A percentile compares a stretch with the other conserved stretches of the same genome.
phyloP scores from a whole-genome alignment of 2,113 vertebrate genomes.

The Corythornis madagascariensis region DNA sequence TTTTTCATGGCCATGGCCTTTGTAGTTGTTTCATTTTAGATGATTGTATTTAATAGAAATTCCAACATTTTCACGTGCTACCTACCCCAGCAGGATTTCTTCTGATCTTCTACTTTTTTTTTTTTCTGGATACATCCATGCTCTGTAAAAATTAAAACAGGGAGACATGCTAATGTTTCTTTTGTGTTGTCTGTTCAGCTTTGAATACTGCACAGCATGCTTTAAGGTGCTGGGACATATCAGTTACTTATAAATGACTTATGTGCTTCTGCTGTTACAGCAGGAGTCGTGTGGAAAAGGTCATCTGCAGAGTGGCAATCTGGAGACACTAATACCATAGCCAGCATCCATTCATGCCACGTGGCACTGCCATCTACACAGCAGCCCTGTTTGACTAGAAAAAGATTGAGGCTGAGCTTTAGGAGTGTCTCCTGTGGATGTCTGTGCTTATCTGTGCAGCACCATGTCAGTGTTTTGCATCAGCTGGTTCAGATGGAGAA shows the following conservation, averaged over 20 bases:
- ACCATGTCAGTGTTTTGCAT: not conserved
- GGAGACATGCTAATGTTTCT: not conserved
- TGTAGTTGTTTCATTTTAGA: not conserved
- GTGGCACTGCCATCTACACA: not conserved
- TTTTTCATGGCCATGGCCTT: not conserved
- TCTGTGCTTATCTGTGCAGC: not conserved
- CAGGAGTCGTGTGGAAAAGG: constrained; percentile 7
- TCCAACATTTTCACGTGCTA: not conserved
- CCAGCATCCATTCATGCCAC: not conserved
- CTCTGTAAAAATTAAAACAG: not conserved
- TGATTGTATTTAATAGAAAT: not conserved
- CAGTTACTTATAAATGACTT: constrained; percentile 47
- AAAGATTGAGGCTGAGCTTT: not conserved
- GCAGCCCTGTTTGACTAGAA: not conserved
- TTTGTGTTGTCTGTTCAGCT: not conserved
- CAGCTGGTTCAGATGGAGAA: not conserved
- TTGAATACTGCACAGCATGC: not conserved
- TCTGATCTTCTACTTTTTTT: not conserved
- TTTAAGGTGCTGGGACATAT: not conserved
- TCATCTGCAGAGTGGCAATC: constrained; percentile 12
- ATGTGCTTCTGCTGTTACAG: constrained; percentile 33
- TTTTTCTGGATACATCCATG: not conserved
- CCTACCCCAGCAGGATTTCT: not conserved
- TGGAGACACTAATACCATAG: not conserved
- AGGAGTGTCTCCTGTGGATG: not conserved